Evolutionary conservation across 2,113 vertebrate species (phyloP), one percentile per base, ranked within the genome.

Genomic region (Heterocephalus glaber): DNA sequence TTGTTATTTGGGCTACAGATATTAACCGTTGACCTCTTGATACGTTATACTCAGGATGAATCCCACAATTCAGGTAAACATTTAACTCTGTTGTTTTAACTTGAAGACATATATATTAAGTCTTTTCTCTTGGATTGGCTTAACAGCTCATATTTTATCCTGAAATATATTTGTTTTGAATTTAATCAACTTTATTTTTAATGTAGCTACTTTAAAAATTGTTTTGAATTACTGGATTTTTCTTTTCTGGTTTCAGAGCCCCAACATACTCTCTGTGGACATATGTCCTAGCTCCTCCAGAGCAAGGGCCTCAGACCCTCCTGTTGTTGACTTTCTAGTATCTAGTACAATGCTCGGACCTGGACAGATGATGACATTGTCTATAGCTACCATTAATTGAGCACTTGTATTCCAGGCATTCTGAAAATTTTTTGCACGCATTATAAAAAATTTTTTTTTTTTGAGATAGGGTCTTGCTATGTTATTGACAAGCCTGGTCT

Each of bases 111-210:
- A 14, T 49, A 68, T 93, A 38, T 22, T 63, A 81, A 76, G 49
- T 16, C 13, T 65, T 44, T 74, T 56, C 44, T 41, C 58, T 84
- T 89, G 41, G 26, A 60, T 76, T 95, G 82, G 28, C 52, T 90
- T 66, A 80, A n/a, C 84, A 66, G 83, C 24, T 96, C 72, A 94
- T 49, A 56, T 83, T 90, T 94, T 24, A 76, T 44, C 35, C 33
- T 94, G 83, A 86, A 92, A 44, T 76, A 44, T 85, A 83, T 56
- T 95, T 35, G 8, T 83, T 96, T 92, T 70, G 16, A 83, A 83
- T 95, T 68, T 89, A 89, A 89, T 95, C 58, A 52, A 41, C 83
- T 92, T 91, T 93, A 41, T 91, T 94, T 96, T 77, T 38, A 77
- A 80, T n/a, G 58, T 49, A 70, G 20, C 54, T 93, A 76, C 44